Percentiles rank a stretch among this genome's conserved stretches.
Evolutionary conservation across 1,140 invertebrate genomes (phyloP).

Genomic region (Aphis craccivora): DNA sequence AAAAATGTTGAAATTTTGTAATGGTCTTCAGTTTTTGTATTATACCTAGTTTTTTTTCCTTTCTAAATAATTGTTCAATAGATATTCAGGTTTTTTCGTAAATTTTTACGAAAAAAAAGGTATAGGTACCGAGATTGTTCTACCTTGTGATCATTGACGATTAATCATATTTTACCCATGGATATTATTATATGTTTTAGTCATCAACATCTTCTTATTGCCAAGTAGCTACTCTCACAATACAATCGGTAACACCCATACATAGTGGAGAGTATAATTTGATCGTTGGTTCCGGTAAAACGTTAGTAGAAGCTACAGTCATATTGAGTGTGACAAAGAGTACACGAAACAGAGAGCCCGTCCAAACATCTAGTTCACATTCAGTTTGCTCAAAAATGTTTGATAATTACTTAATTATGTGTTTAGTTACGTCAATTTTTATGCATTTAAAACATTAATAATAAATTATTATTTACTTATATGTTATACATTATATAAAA

Average conservation of each 20-base stretch:
- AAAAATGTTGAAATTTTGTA: not conserved
- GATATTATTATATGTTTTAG: constrained; percentile 52
- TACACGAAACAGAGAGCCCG: constrained; percentile 50
- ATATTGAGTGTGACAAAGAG: constrained; percentile 59
- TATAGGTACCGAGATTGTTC: not conserved
- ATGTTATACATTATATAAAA: constrained; percentile 27
- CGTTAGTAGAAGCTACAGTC: constrained; percentile 60
- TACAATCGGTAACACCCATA: constrained; percentile 40
- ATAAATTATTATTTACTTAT: constrained; percentile 34
- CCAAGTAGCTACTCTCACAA: constrained; percentile 57
- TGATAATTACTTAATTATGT: constrained; percentile 40
- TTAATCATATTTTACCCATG: not conserved
- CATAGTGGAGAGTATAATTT: constrained; percentile 60
- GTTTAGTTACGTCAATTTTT: constrained; percentile 55
- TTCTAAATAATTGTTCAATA: no score
- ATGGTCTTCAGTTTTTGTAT: no score
- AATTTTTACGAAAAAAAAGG: not conserved
- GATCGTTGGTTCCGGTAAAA: constrained; percentile 60
- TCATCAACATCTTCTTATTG: constrained; percentile 60
- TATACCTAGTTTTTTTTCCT: no score
- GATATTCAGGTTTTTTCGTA: no score
- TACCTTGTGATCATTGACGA: not conserved
- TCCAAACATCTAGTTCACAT: constrained; percentile 54
- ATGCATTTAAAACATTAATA: constrained; percentile 42
- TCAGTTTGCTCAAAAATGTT: constrained; percentile 56